Evolutionary conservation across 1,140 invertebrate genomes (phyloP).

Genomic region (Brachionus angularis): DNA sequence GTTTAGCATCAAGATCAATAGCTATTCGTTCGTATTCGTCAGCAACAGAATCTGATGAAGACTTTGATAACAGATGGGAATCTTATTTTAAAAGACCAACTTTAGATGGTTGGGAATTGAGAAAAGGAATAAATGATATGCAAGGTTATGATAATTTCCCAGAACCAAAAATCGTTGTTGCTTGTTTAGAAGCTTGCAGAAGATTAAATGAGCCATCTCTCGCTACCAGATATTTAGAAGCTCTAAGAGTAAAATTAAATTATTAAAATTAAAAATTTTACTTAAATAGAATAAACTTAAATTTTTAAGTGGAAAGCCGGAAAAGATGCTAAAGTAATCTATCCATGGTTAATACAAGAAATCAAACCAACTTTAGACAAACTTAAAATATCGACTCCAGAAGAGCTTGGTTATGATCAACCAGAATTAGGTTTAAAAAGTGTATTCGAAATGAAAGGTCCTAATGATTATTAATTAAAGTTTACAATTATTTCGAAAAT

Average conservation of each 20-base stretch:
- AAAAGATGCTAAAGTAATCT: conserved; percentile 71
- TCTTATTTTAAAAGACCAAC: conserved; percentile 34
- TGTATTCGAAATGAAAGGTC: conserved; percentile 43
- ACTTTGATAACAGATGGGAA: conserved; percentile 43
- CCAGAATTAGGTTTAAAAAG: conserved; percentile 69
- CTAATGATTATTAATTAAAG: conserved; percentile 29
- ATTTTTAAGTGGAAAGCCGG: conserved; percentile 76
- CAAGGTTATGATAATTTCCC: conserved; percentile 86
- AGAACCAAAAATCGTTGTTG: conserved; percentile 84
- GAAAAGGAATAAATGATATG: conserved; percentile 63
- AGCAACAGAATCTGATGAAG: conserved; percentile 29
- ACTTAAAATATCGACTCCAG: conserved; percentile 85
- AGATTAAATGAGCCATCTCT: conserved; percentile 87
- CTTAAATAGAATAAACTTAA: not conserved
- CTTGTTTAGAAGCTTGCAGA: conserved; percentile 85
- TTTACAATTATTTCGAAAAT: no score
- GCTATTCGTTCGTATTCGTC: conserved; percentile 24
- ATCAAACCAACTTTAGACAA: conserved; percentile 85
- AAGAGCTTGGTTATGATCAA: conserved; percentile 93
- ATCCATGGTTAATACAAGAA: conserved; percentile 86
- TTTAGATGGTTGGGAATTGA: conserved; percentile 89
- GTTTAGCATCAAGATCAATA: not conserved
- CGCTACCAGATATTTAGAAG: conserved; percentile 84
- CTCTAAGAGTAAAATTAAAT: conserved; percentile 65
- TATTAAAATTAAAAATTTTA: conserved; percentile 38